phyloP scores from a whole-genome alignment of 2,113 vertebrate species.

The Chloroceryle aenea region DNA sequence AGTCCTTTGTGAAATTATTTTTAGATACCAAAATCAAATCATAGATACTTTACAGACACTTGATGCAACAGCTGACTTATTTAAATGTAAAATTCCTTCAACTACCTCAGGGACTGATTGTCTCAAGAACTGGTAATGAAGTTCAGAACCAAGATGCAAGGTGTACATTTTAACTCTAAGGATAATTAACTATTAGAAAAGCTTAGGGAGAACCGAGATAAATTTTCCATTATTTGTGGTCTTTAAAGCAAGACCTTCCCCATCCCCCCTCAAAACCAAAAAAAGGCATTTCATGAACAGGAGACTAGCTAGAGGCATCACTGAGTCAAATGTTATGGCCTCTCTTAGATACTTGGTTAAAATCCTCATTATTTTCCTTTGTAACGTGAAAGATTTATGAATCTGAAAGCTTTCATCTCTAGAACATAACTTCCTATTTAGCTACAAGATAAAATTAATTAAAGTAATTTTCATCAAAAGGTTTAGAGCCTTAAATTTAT shows the following conservation, averaged over 20 bases:
- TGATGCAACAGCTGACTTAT: neutral
- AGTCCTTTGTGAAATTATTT: neutral
- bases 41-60: neutral
- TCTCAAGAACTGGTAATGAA: neutral
- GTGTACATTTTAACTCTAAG: neutral
- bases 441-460: neutral
- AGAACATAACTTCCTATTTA: neutral
- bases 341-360: neutral
- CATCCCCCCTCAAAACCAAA: no score
- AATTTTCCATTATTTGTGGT: neutral
- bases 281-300: neutral
- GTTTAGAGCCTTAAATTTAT: neutral
- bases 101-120: neutral
- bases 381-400: neutral
- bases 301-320: neutral
- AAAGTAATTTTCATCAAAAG: slow-evolving; percentile 1
- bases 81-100: neutral
- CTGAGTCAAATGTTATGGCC: neutral
- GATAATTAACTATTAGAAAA: neutral
- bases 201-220: neutral
- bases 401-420: neutral
- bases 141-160: neutral
- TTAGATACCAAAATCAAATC: neutral
- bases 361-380: neutral
- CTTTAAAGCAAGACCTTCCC: neutral